Evolutionary conservation across 2,113 vertebrate species (phyloP), one percentile per base, ranked within the genome.

Genomic region (Strix aluco): DNA sequence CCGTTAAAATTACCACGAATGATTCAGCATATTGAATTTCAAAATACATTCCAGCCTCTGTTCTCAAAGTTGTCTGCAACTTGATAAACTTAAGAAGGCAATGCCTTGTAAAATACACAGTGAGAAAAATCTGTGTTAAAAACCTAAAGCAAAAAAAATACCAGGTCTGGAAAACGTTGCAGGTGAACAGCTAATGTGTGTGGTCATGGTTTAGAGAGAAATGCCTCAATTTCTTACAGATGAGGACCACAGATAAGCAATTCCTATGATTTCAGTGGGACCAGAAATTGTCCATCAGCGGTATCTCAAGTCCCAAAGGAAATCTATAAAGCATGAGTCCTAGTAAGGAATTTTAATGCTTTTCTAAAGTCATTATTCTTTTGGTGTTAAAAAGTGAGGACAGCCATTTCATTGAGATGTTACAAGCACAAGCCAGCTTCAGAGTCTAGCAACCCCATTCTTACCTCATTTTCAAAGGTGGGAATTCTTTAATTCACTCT

Each of bases 141-240:
- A 51, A 6, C 8, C 18, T 1, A 30, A n/a, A 36, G 34, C 21
- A 12, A 26, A 26, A 61, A 61, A 29, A 66, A 13, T 5, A 3
- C 4, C 7, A 14, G 12, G 6, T 12, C 38, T 25, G 51, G 63
- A 32, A 20, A 36, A 57, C 6, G 13, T 17, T 65, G n/a, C 32
- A 32, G 47, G 29, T 67, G 54, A 71, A 16, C 54, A 42, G 17
- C 22, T 58, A 4, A 23, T 2, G 38, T 3, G 7, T 15, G 10
- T 5, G 52, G 34, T 40, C 27, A 3, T 4, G 44, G 22, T 42
- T 52, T 12, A 20, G 25, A 55, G 78, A 38, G 51, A 54, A 69
- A 34, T 1, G 4, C 30, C 55, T 49, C 38, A 0, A 0, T 34
- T 13, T 30, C 7, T 22, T 17, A 17, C 18, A 36, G 51, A 17